A percentile compares a stretch with the other conserved stretches of the same genome.
phyloP scores from a whole-genome alignment of 35 echinoderm and acorn worm genomes.

The Hemicentrotus pulcherrimus region DNA sequence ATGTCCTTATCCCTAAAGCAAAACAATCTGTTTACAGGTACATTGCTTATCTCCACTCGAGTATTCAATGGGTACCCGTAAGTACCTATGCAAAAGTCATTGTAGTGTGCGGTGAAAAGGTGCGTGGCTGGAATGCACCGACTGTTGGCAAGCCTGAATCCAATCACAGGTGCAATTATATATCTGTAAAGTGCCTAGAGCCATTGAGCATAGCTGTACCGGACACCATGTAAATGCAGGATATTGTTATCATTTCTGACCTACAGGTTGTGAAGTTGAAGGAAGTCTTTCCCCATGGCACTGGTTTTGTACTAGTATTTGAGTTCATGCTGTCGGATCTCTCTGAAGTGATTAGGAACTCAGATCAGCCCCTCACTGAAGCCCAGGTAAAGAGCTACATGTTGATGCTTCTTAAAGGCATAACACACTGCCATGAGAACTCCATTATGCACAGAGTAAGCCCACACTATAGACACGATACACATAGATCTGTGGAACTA shows the following conservation, averaged over 20 bases:
- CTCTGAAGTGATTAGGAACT: conserved; percentile 86
- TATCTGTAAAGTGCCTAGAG: no score
- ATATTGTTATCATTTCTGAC: background rate
- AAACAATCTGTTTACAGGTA: no score
- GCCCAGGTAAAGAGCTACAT: conserved; percentile 98
- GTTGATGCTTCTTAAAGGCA: conserved; percentile 96
- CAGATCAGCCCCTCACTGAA: conserved; percentile 84
- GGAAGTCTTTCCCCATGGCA: conserved; percentile 95
- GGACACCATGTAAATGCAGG: no score
- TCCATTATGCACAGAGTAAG: conserved; percentile 98
- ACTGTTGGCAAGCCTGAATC: no score
- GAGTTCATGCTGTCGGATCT: conserved; percentile 97
- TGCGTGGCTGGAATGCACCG: no score
- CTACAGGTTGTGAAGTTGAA: conserved; percentile 87
- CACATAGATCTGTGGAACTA: background rate
- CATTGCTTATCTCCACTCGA: no score
- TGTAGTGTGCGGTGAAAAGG: no score
- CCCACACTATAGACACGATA: background rate
- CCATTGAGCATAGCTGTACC: no score
- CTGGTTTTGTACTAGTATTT: conserved; percentile 92
- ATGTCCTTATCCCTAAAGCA: no score
- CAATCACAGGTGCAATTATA: no score
- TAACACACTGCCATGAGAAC: conserved; percentile 96
- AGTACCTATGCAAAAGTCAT: no score
- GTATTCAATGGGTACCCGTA: no score